Conservation (phyloP, 2,797 vertebrate species). For the Thripadectes ignobilis region DNA sequence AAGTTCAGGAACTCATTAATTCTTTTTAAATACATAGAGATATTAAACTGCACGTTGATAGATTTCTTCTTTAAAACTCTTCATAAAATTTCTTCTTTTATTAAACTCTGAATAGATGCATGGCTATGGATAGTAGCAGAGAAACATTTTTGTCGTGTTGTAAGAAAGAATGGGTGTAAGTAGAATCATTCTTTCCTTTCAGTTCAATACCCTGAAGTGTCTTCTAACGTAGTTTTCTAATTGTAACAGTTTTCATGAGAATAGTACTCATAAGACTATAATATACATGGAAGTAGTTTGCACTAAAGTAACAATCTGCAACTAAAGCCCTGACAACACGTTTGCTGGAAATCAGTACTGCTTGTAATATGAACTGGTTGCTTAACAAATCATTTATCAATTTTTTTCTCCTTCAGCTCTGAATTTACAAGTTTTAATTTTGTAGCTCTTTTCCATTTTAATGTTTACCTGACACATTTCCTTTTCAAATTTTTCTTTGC, state of each 20-base stretch:
- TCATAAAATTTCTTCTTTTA: neutral
- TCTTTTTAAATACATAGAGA: neutral
- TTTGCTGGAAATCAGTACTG: neutral
- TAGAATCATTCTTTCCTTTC: neutral
- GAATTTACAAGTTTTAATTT: neutral
- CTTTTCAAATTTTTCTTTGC: neutral
- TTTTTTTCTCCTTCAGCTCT: neutral
- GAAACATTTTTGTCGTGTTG: neutral
- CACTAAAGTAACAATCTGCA: neutral
- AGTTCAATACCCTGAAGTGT: neutral
- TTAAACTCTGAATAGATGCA: neutral
- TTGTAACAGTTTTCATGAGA: neutral
- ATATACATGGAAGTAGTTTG: neutral
- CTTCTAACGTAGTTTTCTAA: neutral
- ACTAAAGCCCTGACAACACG: neutral
- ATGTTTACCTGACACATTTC: neutral
- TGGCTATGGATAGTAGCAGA: neutral
- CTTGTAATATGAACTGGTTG: neutral
- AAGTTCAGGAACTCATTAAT: neutral
- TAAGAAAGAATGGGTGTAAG: neutral
- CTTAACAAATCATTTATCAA: neutral
- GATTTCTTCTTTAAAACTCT: neutral
- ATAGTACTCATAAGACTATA: neutral
- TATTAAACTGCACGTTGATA: neutral
- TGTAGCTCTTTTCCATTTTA: neutral